These are phyloP conservation scores for Chrysochloris asiatica DNA, from an alignment of 2,113 vertebrate species.

Conservation along the genomic window DNA sequence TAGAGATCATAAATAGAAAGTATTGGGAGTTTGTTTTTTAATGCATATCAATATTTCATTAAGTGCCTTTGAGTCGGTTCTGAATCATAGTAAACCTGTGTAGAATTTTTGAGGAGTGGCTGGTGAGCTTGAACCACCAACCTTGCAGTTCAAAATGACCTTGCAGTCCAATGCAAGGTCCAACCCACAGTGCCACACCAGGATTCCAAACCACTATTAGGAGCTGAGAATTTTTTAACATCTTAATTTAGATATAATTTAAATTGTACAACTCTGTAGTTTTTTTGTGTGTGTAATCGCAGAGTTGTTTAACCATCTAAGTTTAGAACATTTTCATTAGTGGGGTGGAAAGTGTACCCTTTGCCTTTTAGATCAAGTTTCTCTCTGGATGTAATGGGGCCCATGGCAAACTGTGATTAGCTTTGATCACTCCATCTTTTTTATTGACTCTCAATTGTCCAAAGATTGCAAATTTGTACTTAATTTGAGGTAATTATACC, in stretches of 20 bases:
- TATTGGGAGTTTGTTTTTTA: background rate
- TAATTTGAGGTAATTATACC: background rate
- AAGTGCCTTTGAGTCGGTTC: no score
- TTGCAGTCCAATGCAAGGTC: no score
- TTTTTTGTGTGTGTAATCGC: background rate
- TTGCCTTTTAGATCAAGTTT: constrained; percentile 19
- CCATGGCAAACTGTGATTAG: background rate
- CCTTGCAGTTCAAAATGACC: no score
- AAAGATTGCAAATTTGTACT: background rate
- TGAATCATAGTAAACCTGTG: no score
- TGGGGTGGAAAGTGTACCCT: background rate
- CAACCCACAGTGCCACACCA: no score
- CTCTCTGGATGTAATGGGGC: background rate
- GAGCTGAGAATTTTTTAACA: background rate
- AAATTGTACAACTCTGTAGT: background rate
- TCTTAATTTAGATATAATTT: constrained; percentile 15
- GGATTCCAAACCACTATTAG: background rate
- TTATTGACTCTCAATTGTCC: background rate
- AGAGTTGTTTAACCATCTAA: background rate
- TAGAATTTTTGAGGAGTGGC: no score
- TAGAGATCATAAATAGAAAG: background rate
- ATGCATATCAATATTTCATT: no score
- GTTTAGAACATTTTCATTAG: background rate
- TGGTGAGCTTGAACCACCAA: no score
- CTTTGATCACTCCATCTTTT: background rate